Evolutionary conservation across 2,113 vertebrate genomes (phyloP), one percentile per base, ranked within the genome.

Genomic region (Sylvia atricapilla): DNA sequence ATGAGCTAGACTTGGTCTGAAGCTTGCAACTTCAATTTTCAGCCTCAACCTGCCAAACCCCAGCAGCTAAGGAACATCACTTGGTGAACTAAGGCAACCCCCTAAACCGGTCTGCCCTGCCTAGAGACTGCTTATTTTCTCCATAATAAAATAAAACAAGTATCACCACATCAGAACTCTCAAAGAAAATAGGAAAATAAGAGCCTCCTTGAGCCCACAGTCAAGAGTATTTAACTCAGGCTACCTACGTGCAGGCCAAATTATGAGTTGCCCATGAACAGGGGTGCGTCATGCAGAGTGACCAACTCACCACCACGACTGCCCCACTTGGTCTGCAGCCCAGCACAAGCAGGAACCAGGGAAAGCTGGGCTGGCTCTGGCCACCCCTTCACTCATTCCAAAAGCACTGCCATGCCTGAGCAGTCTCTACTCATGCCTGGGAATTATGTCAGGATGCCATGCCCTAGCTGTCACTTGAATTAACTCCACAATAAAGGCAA

Each of bases 251-350:
- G 0, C 20, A 83, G 41, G 37, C 16, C 31, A 39, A 66, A 73
- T 50, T 33, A 4, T 0, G 4, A 55, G 39, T 33, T 56, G 59
- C 52, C 59, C 2, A 0, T 8, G 23, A 90, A 30, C 37, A 63
- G 30, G 18, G 30, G 44, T 33, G 28, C 21, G 1, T 1, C 30
- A 50, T 0, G 4, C 37, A 52, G 72, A 41, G 46, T 2, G 50
- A 41, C 25, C 0, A 0, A 41, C n/a, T 56, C 37, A 33, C 16
- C 44, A 23, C 19, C 5, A 10, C 56, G 64, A 20, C 41, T 11
- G 43, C 15, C 24, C 15, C 2, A 9, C 21, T 15, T 7, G 52
- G 19, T 74, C 52, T 24, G 67, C 44, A 88, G 63, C 55, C 46
- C 68, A 68, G 49, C 4, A 4, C 0, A 31, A 13, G 28, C 31